These are phyloP conservation scores for Seira sanloemensis DNA, from an alignment of 2,888 invertebrate species.

Conservation along the genomic window DNA sequence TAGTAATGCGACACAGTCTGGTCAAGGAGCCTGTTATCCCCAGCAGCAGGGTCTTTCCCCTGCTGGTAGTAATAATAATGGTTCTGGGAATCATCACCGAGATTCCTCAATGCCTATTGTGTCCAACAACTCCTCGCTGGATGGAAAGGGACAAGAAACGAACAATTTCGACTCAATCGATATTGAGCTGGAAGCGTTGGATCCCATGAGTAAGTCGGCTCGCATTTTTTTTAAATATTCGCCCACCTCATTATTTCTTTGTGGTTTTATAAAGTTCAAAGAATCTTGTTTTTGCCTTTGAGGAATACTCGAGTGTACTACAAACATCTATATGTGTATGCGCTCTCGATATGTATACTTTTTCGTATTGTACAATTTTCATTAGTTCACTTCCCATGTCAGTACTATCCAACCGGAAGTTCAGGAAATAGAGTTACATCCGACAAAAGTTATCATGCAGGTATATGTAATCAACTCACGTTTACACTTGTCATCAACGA, in stretches of 20 bases:
- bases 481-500: conserved; percentile 47
- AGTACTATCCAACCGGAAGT: conserved; percentile 55
- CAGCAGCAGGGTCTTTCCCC: conserved; percentile 14
- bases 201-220: conserved; percentile 79
- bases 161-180: conserved; percentile 73
- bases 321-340: too few species aligned
- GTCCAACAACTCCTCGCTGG: conserved; percentile 27
- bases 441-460: conserved; percentile 61
- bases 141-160: conserved; percentile 54
- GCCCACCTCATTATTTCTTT: neutral
- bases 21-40: conserved; percentile 39
- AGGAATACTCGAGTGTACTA: neutral
- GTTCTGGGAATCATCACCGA: neutral
- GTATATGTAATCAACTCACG: conserved; percentile 62
- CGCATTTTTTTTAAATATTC: conserved; percentile 23
- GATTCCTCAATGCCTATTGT: conserved; percentile 36
- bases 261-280: neutral
- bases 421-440: conserved; percentile 61
- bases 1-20: conserved; percentile 7
- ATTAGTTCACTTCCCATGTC: conserved; percentile 58
- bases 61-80: conserved; percentile 29
- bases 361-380: conserved; percentile 39
- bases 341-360: neutral
- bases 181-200: conserved; percentile 84
- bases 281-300: conserved; percentile 7